phyloP scores from a whole-genome alignment of 2,888 invertebrate species.

The Diadegma fenestrale region DNA sequence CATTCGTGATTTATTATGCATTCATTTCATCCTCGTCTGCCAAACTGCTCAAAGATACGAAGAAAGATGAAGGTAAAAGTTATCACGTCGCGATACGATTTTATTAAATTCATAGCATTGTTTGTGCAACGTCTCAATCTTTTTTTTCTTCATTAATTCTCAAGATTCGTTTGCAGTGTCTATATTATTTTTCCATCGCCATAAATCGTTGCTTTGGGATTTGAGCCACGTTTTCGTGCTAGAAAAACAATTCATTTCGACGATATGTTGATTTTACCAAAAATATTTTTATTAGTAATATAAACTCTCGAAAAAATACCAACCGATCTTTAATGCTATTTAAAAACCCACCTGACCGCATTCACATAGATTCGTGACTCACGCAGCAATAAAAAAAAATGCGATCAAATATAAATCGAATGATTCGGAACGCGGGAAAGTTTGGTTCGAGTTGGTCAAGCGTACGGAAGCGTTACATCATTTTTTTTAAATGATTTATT shows the following conservation, averaged over 20 bases:
- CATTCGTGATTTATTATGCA: constrained; percentile 41
- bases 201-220: background rate
- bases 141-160: background rate
- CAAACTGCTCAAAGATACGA: constrained; percentile 32
- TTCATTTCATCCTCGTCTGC: constrained; percentile 23
- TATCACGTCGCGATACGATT: constrained; percentile 1
- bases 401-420: background rate
- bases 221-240: background rate
- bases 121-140: constrained; percentile 1
- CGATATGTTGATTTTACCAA: background rate
- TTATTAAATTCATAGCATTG: constrained; percentile 22
- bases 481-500: constrained; percentile 2
- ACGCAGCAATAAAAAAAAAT: background rate
- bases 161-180: background rate
- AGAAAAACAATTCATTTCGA: background rate
- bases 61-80: constrained; percentile 33
- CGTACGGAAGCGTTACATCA: background rate
- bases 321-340: background rate
- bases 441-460: background rate
- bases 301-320: background rate
- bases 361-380: background rate
- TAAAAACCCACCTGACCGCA: background rate
- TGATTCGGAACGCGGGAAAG: background rate
- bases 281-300: background rate
- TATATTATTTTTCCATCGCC: background rate